Conservation (phyloP, 2,113 vertebrate species). For the Sphaerodactylus townsendi region DNA sequence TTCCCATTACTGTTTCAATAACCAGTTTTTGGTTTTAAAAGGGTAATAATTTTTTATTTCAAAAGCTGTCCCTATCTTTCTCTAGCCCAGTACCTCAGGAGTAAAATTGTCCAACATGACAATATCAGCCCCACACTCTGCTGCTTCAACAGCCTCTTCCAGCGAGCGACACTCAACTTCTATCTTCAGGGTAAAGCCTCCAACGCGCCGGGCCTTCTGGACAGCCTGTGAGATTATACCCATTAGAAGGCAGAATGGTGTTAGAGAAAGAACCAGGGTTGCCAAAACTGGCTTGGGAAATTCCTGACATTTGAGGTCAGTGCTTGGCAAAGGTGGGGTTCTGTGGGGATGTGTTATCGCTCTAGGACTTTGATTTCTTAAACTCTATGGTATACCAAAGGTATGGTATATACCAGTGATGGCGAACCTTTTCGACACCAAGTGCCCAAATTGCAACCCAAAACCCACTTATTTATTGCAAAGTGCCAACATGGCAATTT, state of each 20-base stretch:
- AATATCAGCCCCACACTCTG: slow-evolving; percentile 76
- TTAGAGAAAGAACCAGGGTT: background rate
- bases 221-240: slow-evolving; percentile 65
- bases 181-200: slow-evolving; percentile 78
- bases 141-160: slow-evolving; percentile 73
- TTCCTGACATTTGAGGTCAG: too few relatives aligned
- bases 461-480: too few relatives aligned
- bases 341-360: too few relatives aligned
- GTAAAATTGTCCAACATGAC: slow-evolving; percentile 85
- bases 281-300: too few relatives aligned
- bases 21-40: background rate
- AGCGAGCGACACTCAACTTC: slow-evolving; percentile 82
- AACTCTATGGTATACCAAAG: too few relatives aligned
- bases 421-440: too few relatives aligned
- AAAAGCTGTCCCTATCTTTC: background rate
- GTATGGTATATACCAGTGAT: too few relatives aligned
- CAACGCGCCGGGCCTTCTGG: slow-evolving; percentile 58
- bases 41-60: background rate
- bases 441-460: too few relatives aligned
- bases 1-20: background rate
- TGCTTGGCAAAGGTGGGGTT: too few relatives aligned
- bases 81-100: slow-evolving; percentile 69
- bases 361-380: too few relatives aligned
- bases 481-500: too few relatives aligned
- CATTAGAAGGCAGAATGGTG: background rate